Evolutionary conservation across 2,888 invertebrate species (phyloP), one percentile per base, ranked within the genome.

Genomic region (Spilosoma lubricipeda): DNA sequence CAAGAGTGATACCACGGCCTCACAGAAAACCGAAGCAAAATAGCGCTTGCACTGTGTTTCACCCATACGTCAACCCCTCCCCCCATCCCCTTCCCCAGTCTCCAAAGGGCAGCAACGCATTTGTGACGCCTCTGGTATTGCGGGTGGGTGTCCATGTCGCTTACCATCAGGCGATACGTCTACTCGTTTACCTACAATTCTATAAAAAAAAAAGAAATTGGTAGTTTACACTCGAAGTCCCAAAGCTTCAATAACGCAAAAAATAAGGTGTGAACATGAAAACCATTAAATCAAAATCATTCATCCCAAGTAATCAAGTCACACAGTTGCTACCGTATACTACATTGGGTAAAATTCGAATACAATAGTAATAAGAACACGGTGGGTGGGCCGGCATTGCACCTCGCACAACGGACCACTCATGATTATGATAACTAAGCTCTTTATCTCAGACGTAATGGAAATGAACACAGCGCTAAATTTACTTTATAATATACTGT

Each of bases 301-400:
- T 91, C 89, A 88, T 89, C 90, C 91, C 88, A 87, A 89, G 86
- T 90, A 92, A 92, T 91, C 87, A 86, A 89, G 91, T 90, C 90
- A 90, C 86, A 88, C 87, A 87, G 88, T 83, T 78, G 86, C 90
- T 90, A 88, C 91, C 88, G 90, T 81, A 81, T 74, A 81, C 84
- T 64, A 79, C 74, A 83, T 87, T 87, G 84, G 72, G 83, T 83
- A 84, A 85, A 86, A 85, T 82, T 85, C 81, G 86, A 87, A 87
- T 86, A 89, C 89, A 89, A 89, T 89, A 86, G 87, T 80, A 82
- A 85, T 85, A 85, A 86, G 81, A 83, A 75, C 79, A 74, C 80
- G 80, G 87, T 92, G 92, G 93, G 93, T 93, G 93, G 93, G 87
- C 90, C 81, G 80, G 77, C 76, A 69, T 79, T 87, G 88, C 91